Evolutionary conservation across 2,113 vertebrate genomes (phyloP), one percentile per base, ranked within the genome.

Genomic region (Barnardius zonarius): DNA sequence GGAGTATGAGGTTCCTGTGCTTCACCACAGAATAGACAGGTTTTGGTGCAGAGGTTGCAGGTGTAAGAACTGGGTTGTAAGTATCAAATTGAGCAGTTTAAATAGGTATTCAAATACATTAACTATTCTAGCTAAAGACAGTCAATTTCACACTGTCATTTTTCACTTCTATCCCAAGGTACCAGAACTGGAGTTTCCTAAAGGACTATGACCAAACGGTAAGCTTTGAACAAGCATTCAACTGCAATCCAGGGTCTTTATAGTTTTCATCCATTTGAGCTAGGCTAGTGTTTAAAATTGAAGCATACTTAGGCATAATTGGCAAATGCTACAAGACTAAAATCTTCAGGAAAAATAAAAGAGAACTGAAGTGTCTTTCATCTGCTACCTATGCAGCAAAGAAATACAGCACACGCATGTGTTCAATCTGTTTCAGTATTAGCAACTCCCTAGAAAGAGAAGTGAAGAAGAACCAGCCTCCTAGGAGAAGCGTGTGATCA

Each of bases 161-260:
- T 94, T 59, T 48, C 9, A 15, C 54, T 90, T 96, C 80, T 92
- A 74, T 93, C 92, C 61, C 66, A 97, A 99, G 99, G 98, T 95
- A 98, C 83, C 98, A 98, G 93, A 98, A 98, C 28, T 99, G 98
- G 98, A 97, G 95, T 82, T 99, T 99, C 95, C 98, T 99, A 59
- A 98, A 95, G 79, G 97, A 98, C 79, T 98, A 97, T 51, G 98
- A 99, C 91, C 96, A 98, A 68, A 83, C 96, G 98, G 98, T 99
- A 98, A 98, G 98, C 76, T 78, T 64, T 35, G 33, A 44, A 54
- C 16, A 69, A 70, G 31, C 23, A 35, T 49, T 43, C 17, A 81
- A 28, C 44, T 43, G 10, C 69, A 88, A 74, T 10, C 57, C 41
- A 55, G 23, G 23, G 4, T 75, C n/a, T 27, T 86, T 37, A 44